Evolutionary conservation across 2,113 vertebrate species (phyloP).

Genomic region (Silurus asotus): DNA sequence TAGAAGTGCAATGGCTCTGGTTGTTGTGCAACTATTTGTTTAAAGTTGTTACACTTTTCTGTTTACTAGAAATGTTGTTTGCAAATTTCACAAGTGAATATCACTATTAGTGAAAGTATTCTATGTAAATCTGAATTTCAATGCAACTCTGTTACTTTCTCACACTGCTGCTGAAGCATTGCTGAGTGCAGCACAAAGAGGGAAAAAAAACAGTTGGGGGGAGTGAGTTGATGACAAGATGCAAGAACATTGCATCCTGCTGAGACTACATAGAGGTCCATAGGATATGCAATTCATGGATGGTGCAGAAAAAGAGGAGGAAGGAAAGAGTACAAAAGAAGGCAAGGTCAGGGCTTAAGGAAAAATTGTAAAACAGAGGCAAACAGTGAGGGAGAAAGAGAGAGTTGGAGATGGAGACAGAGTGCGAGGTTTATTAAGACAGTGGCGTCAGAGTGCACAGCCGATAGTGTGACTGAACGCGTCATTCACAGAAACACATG

Average conservation of each 20-base stretch:
- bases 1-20: background rate
- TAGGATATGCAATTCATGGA: background rate
- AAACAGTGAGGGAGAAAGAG: background rate
- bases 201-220: background rate
- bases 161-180: background rate
- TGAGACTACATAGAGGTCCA: slow-evolving; percentile 1
- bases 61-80: background rate
- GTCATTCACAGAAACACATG: slow-evolving; percentile 33
- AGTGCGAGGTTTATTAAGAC: slow-evolving; percentile 36
- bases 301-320: background rate
- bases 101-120: background rate
- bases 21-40: background rate
- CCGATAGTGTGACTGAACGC: slow-evolving; percentile 38
- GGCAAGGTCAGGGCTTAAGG: background rate
- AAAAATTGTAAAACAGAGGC: background rate
- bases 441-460: slow-evolving; percentile 36
- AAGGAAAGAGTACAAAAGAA: background rate
- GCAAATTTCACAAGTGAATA: background rate
- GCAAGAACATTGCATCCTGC: slow-evolving; percentile 23
- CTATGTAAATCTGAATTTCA: background rate
- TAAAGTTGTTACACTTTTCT: background rate
- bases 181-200: background rate
- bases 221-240: slow-evolving; percentile 14
- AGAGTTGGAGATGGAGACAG: slow-evolving; percentile 8
- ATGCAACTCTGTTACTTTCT: background rate